Evolutionary conservation across 37 sponge, comb jelly and placozoan genomes (phyloP), one percentile per base, ranked within the genome.

Genomic region (Bolinopsis microptera): DNA sequence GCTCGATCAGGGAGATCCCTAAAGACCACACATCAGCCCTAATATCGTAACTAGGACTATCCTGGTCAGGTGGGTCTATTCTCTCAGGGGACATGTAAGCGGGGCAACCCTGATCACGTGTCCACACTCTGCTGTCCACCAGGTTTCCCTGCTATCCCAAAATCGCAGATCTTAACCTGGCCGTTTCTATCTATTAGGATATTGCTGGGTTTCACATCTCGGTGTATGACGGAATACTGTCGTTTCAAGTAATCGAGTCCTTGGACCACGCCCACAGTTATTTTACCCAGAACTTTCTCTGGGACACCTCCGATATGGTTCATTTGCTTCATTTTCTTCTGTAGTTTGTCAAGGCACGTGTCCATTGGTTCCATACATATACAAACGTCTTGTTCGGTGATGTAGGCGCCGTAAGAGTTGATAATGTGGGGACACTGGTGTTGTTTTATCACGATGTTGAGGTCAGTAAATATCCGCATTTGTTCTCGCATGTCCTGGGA

Each of bases 301-400:
- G 90, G 90, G 0, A 86, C 35, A 16, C 90, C 90, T 2, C 90
- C 61, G 27, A 39, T 25, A 27, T 27, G 37, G 0, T 38, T 38
- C 48, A 18, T 28, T 34, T 16, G 48, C n/a, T 22, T 38, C 90
- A 86, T 86, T 3, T 22, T n/a, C 36, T 86, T 86, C 90, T 86
- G 61, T 1, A 86, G 26, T 34, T 86, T 39, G 16, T 86, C 61
- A 0, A 86, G 61, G 39, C 90, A 86, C 25, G 90, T 86, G 30
- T 86, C 90, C 90, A 86, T 86, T 40, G 90, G 90, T 23, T 86
- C 90, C 90, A 86, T 86, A 34, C 90, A 86, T 1, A 86, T 86
- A 86, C 90, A 86, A 8, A 86, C 90, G 61, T 86, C 41, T 48
- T 86, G 61, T 27, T 86, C 90, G 8, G 90, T 86, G 61, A 86